Conservation (phyloP, 2,113 vertebrate species). For the Bagarius yarrelli region DNA sequence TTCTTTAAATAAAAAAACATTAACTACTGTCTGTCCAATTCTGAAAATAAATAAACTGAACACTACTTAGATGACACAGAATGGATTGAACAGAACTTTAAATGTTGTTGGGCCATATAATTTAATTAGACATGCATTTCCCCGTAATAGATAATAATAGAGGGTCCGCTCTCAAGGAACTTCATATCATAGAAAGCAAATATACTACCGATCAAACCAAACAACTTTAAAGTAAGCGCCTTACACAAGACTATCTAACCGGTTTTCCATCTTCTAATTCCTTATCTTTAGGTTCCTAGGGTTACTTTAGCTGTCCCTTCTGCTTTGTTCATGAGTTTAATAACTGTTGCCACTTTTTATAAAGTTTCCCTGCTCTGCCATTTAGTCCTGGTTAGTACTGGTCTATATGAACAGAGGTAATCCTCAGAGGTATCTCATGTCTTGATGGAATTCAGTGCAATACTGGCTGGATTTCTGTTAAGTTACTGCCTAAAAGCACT, state of each 20-base stretch:
- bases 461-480: not conserved
- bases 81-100: slow-evolving; percentile 43
- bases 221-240: no score
- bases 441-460: not conserved
- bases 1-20: not conserved
- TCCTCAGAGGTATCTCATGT: no score
- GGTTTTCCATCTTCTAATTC: no score
- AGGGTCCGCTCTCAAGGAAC: slow-evolving; percentile 34
- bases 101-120: slow-evolving; percentile 54
- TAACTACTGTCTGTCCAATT: not conserved
- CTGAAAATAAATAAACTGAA: not conserved
- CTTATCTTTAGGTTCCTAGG: not conserved
- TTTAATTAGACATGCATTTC: slow-evolving; percentile 58
- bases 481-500: not conserved
- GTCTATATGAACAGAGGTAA: no score
- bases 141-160: slow-evolving; percentile 49
- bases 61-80: no score
- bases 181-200: slow-evolving; percentile 18
- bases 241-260: no score
- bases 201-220: not conserved
- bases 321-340: not conserved
- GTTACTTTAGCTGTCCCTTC: not conserved
- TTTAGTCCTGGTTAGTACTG: no score
- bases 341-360: not conserved
- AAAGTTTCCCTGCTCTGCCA: not conserved